Conservation (phyloP, 2,113 vertebrate species). For the Stigmatopora argus region DNA sequence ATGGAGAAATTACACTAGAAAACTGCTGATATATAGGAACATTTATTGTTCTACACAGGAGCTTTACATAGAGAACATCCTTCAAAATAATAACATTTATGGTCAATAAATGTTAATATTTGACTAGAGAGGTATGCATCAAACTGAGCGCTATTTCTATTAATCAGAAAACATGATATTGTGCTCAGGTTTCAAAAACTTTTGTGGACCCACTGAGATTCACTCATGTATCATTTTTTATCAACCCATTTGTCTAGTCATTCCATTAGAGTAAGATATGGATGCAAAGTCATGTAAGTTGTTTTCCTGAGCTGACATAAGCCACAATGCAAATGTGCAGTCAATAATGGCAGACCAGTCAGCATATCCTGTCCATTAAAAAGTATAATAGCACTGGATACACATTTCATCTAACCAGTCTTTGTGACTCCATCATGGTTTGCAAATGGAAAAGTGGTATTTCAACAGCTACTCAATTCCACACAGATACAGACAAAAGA, state of each 20-base stretch:
- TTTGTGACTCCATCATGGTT: slow-evolving; percentile 2
- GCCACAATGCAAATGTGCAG: slow-evolving; percentile 8
- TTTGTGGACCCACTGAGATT: neutral
- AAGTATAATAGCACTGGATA: slow-evolving; percentile 12
- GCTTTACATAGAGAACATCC: too few relatives aligned
- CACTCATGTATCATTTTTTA: neutral
- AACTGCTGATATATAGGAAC: too few relatives aligned
- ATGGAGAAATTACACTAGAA: too few relatives aligned
- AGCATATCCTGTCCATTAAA: slow-evolving; percentile 37
- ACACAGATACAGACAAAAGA: slow-evolving; percentile 2
- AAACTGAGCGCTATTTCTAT: too few relatives aligned
- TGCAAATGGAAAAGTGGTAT: slow-evolving; percentile 39
- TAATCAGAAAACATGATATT: too few relatives aligned
- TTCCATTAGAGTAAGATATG: neutral
- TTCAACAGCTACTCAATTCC: slow-evolving; percentile 10
- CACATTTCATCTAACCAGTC: slow-evolving; percentile 13
- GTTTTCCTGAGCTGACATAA: slow-evolving; percentile 19
- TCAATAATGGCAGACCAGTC: slow-evolving; percentile 29
- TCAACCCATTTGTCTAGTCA: neutral
- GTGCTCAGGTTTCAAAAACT: too few relatives aligned
- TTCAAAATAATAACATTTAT: too few relatives aligned
- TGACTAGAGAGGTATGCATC: too few relatives aligned
- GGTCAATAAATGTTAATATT: too few relatives aligned
- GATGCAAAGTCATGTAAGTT: slow-evolving; percentile 11
- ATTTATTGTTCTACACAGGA: too few relatives aligned